Conservation (phyloP, 2,888 invertebrate genomes). For the Galeopsomyia nigrocyanea region DNA sequence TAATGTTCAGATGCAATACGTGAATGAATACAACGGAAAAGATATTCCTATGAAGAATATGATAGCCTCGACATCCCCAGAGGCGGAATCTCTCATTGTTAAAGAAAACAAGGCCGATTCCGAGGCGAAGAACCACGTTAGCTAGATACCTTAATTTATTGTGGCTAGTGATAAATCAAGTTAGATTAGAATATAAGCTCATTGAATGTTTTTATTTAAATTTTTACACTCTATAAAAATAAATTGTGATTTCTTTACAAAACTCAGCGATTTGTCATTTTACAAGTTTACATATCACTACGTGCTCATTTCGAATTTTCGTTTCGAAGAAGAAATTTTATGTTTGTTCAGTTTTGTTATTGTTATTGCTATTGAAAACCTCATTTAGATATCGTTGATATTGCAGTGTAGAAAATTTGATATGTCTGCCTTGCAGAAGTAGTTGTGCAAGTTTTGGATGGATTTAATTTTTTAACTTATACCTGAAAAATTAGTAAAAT, state of each 20-base stretch:
- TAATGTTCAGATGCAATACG: slow-evolving; percentile 14
- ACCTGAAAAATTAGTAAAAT: no score
- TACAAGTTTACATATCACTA: slow-evolving; percentile 16
- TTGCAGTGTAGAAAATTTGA: slow-evolving; percentile 17
- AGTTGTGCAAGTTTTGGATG: slow-evolving; percentile 22
- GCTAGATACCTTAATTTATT: slow-evolving; percentile 18
- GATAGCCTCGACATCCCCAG: background rate
- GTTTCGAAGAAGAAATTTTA: background rate
- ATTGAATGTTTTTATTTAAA: slow-evolving; percentile 24
- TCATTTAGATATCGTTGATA: no score
- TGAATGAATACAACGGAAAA: slow-evolving; percentile 11
- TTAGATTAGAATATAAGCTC: no score
- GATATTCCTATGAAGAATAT: slow-evolving; percentile 35
- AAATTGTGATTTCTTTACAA: slow-evolving; percentile 22
- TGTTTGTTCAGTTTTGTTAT: no score
- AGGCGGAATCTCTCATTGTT: slow-evolving; percentile 39
- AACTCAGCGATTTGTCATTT: slow-evolving; percentile 11
- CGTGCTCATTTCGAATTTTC: slow-evolving; percentile 4
- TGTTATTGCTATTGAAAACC: no score
- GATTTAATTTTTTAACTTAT: background rate
- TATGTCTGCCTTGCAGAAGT: slow-evolving; percentile 12
- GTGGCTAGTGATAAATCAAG: background rate
- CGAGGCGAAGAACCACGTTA: slow-evolving; percentile 14
- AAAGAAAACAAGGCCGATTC: slow-evolving; percentile 10
- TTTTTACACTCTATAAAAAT: slow-evolving; percentile 31